These are phyloP conservation scores for Schizaphis graminum DNA, from an alignment of 2,888 invertebrate genomes.

Conservation along the genomic window DNA sequence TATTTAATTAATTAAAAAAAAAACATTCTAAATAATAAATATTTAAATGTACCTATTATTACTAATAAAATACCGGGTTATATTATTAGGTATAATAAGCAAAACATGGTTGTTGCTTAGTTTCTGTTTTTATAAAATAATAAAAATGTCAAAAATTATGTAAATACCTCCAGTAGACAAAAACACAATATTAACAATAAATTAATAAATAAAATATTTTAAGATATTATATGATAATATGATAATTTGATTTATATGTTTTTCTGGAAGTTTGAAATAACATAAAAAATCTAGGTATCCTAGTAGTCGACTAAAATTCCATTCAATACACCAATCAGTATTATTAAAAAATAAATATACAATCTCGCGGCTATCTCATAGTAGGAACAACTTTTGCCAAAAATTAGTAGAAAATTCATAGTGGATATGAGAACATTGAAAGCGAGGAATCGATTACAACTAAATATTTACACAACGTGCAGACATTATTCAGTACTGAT, in stretches of 20 bases:
- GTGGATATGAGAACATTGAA: not conserved
- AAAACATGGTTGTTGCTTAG: not conserved
- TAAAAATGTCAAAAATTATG: no score
- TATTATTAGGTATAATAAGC: not conserved
- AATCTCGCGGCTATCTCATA: not conserved
- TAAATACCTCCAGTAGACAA: not conserved
- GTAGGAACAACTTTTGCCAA: not conserved
- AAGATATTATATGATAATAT: not conserved
- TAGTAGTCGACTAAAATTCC: not conserved
- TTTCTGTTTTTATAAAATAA: not conserved
- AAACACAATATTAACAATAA: not conserved
- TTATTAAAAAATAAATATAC: not conserved
- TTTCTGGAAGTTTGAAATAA: not conserved
- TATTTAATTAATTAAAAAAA: not conserved
- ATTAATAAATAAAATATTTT: not conserved
- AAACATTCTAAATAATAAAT: not conserved
- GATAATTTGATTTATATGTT: not conserved
- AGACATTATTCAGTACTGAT: not conserved
- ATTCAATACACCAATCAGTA: not conserved
- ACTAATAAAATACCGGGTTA: not conserved
- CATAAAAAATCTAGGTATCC: not conserved
- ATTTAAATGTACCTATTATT: not conserved
- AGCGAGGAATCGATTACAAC: not conserved
- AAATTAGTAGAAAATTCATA: not conserved
- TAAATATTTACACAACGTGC: no score